Base-by-base conservation (phyloP, 2,888 invertebrate species). In the Trichacis sp. region DNA sequence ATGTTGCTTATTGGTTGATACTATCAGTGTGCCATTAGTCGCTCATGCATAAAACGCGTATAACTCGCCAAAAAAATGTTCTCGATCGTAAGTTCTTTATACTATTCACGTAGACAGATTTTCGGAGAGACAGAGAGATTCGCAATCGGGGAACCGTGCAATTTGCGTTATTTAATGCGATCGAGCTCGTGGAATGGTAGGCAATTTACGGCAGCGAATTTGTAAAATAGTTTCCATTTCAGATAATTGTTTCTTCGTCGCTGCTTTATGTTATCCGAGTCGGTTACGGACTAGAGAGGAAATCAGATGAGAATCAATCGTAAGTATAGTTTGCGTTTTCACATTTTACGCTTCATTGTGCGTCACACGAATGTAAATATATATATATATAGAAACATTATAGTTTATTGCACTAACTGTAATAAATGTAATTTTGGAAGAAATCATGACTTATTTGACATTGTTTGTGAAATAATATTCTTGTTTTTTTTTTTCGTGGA, bases 1-100 rank as follows among this genome's bases (percentile, higher is more conserved):
- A 76, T 72, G 71, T 69, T 74, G 65, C 66, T 69, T 68, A 77
- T 73, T 69, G 70, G 63, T 67, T 54, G 63, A 57, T 47, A 73
- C 67, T 65, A 70, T 66, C 72, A 81, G 81, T 81, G 72, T 73
- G 64, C 51, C 70, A 77, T 77, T 67, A 71, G 67, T 64, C 69
- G 57, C 69, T 53, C 59, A 51, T 59, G 62, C 55, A 69, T 61
- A 67, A 65, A 62, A 69, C 33, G 33, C 9, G 33, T 33, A 33
- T 9, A n/a, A 38, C 12, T 42, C 53, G 40, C 48, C 30, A 14
- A 59, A 70, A 70, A 71, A 68, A 81, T 80, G 80, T 45, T 71
- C 46, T 58, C 71, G 61, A 61, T 69, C 42, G 80, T 80, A 75
- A 79, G 80, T 80, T 73, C 45, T 24, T 24, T 8, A 5, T 8